Conservation (phyloP, 2,888 invertebrate species). For the Diachrysia chrysitis region DNA sequence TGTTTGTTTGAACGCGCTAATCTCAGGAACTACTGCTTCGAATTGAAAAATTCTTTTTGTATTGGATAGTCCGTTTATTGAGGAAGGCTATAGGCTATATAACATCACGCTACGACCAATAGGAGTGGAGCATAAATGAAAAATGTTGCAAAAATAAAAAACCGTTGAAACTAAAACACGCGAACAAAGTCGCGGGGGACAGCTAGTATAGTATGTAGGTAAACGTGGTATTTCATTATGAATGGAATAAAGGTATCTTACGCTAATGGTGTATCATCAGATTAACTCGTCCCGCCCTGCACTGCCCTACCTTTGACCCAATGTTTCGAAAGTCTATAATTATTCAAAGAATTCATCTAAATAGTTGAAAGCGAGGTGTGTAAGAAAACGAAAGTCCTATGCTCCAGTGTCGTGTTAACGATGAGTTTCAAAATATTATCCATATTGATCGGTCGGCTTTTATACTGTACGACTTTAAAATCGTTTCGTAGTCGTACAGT, state of each 20-base stretch:
- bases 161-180: no score
- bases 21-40: no score
- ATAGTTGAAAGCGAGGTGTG: slow-evolving; percentile 74
- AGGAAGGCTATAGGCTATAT: no score
- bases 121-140: no score
- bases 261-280: not conserved
- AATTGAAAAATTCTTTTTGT: no score
- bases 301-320: slow-evolving; percentile 37
- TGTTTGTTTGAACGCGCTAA: no score
- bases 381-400: slow-evolving; percentile 80
- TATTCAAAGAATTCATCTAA: slow-evolving; percentile 58
- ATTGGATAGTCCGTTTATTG: no score
- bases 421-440: slow-evolving; percentile 78
- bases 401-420: slow-evolving; percentile 72
- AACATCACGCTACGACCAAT: no score
- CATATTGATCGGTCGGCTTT: slow-evolving; percentile 69
- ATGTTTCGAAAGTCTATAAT: slow-evolving; percentile 50
- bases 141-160: no score
- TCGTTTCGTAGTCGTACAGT: not conserved
- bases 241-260: not conserved
- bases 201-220: no score
- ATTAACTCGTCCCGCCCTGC: slow-evolving; percentile 12
- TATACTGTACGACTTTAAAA: slow-evolving; percentile 46
- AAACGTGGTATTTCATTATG: no score
- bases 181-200: no score